Percentiles rank a stretch among this genome's conserved stretches.
These are phyloP conservation scores for Megalops atlanticus DNA, from an alignment of 2,113 vertebrate genomes.

Conservation along the genomic window DNA sequence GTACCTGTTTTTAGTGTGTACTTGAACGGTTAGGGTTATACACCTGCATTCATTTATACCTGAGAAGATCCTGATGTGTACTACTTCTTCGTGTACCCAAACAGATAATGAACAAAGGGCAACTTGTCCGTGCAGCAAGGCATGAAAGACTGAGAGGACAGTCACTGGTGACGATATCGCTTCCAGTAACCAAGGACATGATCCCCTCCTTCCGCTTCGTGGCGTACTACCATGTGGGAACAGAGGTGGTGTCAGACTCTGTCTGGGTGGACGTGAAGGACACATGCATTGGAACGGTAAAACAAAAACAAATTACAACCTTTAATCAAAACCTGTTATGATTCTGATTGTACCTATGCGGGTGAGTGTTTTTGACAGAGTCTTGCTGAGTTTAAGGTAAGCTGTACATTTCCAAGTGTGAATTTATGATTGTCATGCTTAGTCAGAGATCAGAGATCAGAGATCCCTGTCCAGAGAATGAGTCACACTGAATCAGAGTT, in stretches of 20 bases:
- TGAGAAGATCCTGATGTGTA: neutral
- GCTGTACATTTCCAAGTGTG: no score
- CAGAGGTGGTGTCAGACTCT: slow-evolving; percentile 76
- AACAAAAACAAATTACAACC: neutral
- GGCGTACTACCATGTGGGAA: slow-evolving; percentile 63
- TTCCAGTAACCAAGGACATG: slow-evolving; percentile 60
- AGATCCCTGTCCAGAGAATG: no score
- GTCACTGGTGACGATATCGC: slow-evolving; percentile 47
- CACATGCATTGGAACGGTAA: slow-evolving; percentile 72
- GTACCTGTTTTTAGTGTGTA: no score
- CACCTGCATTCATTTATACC: no score
- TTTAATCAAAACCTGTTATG: neutral
- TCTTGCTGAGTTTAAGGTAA: neutral
- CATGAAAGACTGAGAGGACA: slow-evolving; percentile 52
- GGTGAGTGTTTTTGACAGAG: neutral
- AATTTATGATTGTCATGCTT: no score
- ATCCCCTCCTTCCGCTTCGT: slow-evolving; percentile 75
- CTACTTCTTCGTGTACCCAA: neutral
- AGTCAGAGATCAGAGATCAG: no score
- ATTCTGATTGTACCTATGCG: neutral
- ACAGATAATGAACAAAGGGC: slow-evolving; percentile 70
- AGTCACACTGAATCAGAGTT: no score
- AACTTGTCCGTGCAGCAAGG: slow-evolving; percentile 52
- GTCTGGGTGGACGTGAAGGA: slow-evolving; percentile 73
- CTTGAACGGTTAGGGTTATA: neutral